phyloP scores from a whole-genome alignment of 2,888 invertebrate genomes.

The Oxycera nigricornis region DNA sequence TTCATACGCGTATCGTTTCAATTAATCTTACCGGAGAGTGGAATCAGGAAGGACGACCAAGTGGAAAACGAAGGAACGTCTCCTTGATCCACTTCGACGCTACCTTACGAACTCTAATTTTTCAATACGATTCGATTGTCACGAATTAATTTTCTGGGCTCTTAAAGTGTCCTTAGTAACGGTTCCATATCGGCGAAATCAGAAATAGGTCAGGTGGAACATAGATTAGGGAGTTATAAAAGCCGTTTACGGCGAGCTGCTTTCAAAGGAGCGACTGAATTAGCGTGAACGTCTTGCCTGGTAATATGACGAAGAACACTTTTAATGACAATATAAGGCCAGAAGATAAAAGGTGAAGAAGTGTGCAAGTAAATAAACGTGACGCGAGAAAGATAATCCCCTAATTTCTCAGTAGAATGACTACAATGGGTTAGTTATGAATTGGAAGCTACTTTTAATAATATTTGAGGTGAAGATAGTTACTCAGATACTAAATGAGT shows the following conservation, averaged over 20 bases:
- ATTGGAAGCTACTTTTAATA: too few species aligned
- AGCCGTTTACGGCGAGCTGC: not conserved
- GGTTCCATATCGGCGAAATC: conserved; percentile 21
- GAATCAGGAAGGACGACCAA: not conserved
- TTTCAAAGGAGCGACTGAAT: not conserved
- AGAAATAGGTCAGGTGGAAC: conserved; percentile 41
- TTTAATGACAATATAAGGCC: conserved; percentile 14
- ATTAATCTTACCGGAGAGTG: conserved; percentile 8
- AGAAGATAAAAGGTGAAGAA: not conserved
- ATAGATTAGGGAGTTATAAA: conserved; percentile 18
- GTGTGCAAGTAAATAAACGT: not conserved
- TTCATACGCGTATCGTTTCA: conserved; percentile 30
- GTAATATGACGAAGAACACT: not conserved
- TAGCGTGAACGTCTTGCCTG: not conserved
- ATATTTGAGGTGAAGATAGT: too few species aligned
- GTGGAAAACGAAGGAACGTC: conserved; percentile 1
- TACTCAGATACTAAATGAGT: too few species aligned
- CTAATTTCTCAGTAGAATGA: conserved; percentile 24
- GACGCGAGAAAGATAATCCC: conserved; percentile 13
- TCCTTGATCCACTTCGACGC: conserved; percentile 19
- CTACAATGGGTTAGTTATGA: too few species aligned
- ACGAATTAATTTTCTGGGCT: conserved; percentile 43
- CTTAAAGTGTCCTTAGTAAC: not conserved
- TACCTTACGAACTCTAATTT: conserved; percentile 13
- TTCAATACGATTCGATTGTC: conserved; percentile 43